phyloP scores from a whole-genome alignment of 2,888 invertebrate species.

The Tetragnatha montana region DNA sequence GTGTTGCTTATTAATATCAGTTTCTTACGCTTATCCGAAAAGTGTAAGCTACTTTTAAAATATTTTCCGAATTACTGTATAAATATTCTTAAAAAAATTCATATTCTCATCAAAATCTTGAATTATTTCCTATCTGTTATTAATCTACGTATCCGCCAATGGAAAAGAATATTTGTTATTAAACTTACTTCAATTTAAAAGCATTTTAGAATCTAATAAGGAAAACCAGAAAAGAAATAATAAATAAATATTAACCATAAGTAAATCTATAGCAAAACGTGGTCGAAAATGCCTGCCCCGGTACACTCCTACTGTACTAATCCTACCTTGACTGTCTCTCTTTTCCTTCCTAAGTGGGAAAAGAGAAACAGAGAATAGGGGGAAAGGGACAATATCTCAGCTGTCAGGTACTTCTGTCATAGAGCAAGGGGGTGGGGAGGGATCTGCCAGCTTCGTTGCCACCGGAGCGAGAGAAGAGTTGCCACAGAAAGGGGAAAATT shows the following conservation, averaged over 20 bases:
- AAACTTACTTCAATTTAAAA: no score
- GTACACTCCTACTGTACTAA: background rate
- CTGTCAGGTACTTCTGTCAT: slow-evolving; percentile 52
- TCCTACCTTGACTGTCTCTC: slow-evolving; percentile 2
- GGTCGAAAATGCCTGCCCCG: slow-evolving; percentile 3
- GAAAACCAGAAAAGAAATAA: no score
- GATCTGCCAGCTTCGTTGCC: slow-evolving; percentile 26
- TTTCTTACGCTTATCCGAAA: no score
- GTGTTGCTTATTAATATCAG: no score
- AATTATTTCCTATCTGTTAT: no score
- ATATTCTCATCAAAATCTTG: no score
- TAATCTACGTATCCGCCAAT: no score
- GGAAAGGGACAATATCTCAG: slow-evolving; percentile 14
- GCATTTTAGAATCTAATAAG: no score
- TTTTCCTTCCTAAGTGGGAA: slow-evolving; percentile 8
- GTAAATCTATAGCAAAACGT: background rate
- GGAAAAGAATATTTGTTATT: no score
- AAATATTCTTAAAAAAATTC: no score
- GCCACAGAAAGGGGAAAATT: slow-evolving; percentile 20
- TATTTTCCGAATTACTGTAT: no score
- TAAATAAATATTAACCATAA: background rate
- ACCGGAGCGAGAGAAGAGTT: slow-evolving; percentile 42
- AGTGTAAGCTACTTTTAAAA: no score
- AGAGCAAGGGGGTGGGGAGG: background rate
- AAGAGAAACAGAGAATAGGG: background rate